Evolutionary conservation across 2,113 vertebrate species (phyloP), one percentile per base, ranked within the genome.

Genomic region (Rhabdomys dilectus): DNA sequence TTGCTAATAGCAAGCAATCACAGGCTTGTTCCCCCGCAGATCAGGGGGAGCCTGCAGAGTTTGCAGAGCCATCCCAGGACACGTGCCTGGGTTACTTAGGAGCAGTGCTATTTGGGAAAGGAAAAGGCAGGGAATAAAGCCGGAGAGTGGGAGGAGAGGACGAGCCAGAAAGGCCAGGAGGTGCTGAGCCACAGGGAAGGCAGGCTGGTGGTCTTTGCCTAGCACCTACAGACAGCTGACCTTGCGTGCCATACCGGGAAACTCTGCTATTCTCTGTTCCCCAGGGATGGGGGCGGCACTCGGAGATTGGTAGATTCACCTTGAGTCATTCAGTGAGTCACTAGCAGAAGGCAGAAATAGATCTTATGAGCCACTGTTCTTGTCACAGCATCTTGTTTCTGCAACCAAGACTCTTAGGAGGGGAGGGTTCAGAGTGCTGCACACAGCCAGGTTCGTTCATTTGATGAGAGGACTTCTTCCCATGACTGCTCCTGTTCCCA

Each of bases 261-360:
- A 31, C 39, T n/a, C 42, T 62, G 24, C 68, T 53, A 62, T 11
- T 17, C 24, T 62, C 76, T 87, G 34, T 95, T 93, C 90, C 91
- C 56, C 76, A 0, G 17, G 56, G 89, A n/a, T 5, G 56, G 56
- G 64, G 60, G 51, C 66, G 2, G 2, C 39, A 26, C n/a, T 85
- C 66, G 3, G 62, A 90, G 64, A 77, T 62, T 53, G 64, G 58
- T 72, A 70, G 89, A 91, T 68, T 92, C 94, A 91, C 91, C 95
- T 95, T 97, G 98, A 97, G 81, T 97, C 96, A 97, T 96, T 21
- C 72, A 81, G 34, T 97, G 98, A 97, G 85, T 97, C 98, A 97
- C 0, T 82, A 89, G 66, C 70, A 91, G 93, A 66, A 89, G 90
- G 89, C 95, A 97, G 96, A 97, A 97, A 97, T 94, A 97, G 97